These are phyloP conservation scores for Orycteropus afer DNA, from an alignment of 2,113 vertebrate genomes.

Conservation along the genomic window DNA sequence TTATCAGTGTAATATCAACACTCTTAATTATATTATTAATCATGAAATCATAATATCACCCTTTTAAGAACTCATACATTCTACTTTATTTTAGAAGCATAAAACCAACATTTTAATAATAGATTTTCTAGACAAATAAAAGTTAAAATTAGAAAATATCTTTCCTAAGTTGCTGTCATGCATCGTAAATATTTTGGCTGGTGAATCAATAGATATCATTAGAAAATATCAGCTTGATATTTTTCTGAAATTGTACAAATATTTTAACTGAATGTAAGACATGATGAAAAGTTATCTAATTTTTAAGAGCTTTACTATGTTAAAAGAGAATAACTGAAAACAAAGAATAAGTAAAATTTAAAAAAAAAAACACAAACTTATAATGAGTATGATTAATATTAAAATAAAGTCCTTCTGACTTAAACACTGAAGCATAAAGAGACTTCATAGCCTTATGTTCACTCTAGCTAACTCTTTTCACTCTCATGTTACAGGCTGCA, in stretches of 20 bases:
- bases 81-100: background rate
- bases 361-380: background rate
- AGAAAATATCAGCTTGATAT: background rate
- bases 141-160: background rate
- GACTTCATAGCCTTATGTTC: background rate
- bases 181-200: background rate
- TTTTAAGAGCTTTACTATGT: background rate
- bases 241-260: background rate
- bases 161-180: background rate
- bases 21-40: background rate
- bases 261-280: background rate
- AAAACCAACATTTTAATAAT: background rate
- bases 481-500: accelerated
- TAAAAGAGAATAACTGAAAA: background rate
- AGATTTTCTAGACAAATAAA: background rate
- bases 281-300: background rate
- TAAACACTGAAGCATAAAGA: background rate
- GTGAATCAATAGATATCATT: background rate
- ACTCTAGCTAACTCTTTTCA: background rate
- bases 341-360: background rate
- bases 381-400: background rate
- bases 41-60: background rate
- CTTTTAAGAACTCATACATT: background rate
- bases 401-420: background rate
- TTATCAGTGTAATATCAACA: background rate